Conservation (phyloP, 2,113 vertebrate species). For the Ailurus styani region DNA sequence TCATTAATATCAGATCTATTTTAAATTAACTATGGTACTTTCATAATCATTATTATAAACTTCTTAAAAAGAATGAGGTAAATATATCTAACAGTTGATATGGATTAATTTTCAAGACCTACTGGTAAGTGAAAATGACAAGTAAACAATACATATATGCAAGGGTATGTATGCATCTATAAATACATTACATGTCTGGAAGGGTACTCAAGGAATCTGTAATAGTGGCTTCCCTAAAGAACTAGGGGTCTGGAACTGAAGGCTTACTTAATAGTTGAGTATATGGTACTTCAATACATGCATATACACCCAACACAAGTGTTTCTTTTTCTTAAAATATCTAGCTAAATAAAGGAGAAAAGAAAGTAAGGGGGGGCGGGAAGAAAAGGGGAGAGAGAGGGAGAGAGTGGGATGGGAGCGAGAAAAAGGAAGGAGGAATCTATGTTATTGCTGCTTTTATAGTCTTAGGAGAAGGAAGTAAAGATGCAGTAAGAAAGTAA, state of each 20-base stretch:
- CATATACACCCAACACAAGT: neutral
- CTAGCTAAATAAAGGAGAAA: neutral
- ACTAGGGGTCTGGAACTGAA: neutral
- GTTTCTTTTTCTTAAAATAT: neutral
- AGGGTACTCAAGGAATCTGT: neutral
- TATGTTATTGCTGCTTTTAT: neutral
- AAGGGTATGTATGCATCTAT: neutral
- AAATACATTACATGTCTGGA: neutral
- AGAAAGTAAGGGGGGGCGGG: neutral
- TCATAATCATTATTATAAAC: neutral
- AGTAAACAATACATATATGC: neutral
- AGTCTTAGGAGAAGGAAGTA: neutral
- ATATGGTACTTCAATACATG: neutral
- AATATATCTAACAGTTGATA: neutral
- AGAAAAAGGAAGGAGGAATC: neutral
- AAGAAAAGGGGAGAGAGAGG: neutral
- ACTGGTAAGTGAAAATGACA: neutral
- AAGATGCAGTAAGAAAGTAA: neutral
- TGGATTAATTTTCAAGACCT: neutral
- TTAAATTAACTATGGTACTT: neutral
- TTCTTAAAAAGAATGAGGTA: neutral
- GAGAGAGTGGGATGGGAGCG: neutral
- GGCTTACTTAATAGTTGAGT: neutral
- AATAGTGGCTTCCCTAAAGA: neutral
- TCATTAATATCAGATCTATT: neutral